Evolutionary conservation across 2,797 vertebrate species (phyloP).

Genomic region (Fratercula arctica): DNA sequence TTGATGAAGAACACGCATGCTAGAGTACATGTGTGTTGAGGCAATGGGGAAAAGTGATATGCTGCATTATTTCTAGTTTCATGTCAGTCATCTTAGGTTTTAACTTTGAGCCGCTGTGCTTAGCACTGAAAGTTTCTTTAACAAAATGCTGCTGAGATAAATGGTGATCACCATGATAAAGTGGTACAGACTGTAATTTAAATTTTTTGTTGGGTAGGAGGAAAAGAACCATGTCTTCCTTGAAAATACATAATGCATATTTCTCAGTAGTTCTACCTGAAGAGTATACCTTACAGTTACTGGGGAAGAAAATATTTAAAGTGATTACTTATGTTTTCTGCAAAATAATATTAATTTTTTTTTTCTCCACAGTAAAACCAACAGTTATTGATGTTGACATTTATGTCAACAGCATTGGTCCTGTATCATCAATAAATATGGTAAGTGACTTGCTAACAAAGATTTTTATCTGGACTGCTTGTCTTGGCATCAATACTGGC

Average conservation of each 20-base stretch:
- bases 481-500: not conserved
- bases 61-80: not conserved
- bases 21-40: not conserved
- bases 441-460: conserved; percentile 79
- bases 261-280: not conserved
- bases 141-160: not conserved
- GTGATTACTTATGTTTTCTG: not conserved
- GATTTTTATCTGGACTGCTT: not conserved
- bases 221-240: not conserved
- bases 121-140: not conserved
- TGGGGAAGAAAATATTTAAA: not conserved
- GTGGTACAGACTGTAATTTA: not conserved
- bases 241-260: not conserved
- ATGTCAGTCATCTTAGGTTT: not conserved
- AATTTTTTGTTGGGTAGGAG: not conserved
- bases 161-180: not conserved
- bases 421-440: conserved; percentile 99
- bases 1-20: not conserved
- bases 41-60: not conserved
- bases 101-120: not conserved
- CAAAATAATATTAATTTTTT: conserved; percentile 12
- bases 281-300: not conserved
- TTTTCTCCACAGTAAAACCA: conserved; percentile 88
- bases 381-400: conserved; percentile 95
- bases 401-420: conserved; percentile 97